A percentile compares a stretch with the other conserved stretches of the same genome.
These are phyloP conservation scores for Hesperia comma DNA, from an alignment of 2,888 invertebrate species.

Conservation along the genomic window DNA sequence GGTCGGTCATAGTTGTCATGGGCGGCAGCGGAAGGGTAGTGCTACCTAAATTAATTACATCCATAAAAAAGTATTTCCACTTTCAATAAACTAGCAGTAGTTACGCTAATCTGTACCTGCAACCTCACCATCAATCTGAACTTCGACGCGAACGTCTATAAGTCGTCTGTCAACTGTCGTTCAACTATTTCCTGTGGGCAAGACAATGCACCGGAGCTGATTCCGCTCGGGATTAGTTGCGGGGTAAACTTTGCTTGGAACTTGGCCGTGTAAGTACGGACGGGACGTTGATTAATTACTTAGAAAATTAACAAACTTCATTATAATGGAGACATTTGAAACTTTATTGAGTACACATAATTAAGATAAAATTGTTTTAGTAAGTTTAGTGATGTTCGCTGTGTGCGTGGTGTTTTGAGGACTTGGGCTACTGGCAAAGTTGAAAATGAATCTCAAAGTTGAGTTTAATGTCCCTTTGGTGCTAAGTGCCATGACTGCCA, in stretches of 20 bases:
- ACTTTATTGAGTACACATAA: slow-evolving; percentile 10
- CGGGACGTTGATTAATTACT: slow-evolving; percentile 30
- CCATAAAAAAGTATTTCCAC: too few relatives aligned
- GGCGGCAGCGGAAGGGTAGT: too few relatives aligned
- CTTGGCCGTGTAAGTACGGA: slow-evolving; percentile 25
- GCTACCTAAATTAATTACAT: too few relatives aligned
- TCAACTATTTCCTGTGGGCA: slow-evolving; percentile 10
- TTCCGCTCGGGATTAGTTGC: slow-evolving; percentile 23
- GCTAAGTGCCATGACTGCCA: too few relatives aligned
- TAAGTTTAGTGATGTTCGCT: neutral
- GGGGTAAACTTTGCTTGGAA: slow-evolving; percentile 13
- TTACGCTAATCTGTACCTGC: too few relatives aligned
- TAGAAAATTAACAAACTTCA: slow-evolving; percentile 20
- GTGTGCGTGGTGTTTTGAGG: neutral
- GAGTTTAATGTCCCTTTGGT: too few relatives aligned
- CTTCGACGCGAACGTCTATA: neutral
- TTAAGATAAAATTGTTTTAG: slow-evolving; percentile 6
- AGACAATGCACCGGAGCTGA: slow-evolving; percentile 18
- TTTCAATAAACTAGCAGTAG: too few relatives aligned
- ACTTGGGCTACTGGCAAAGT: neutral
- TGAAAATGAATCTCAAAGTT: neutral
- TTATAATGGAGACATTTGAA: slow-evolving; percentile 19
- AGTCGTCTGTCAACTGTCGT: slow-evolving; percentile 1
- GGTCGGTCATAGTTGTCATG: too few relatives aligned
- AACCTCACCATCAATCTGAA: neutral